Conservation (phyloP, 2,888 invertebrate species). For the Amaurobius ferox region DNA sequence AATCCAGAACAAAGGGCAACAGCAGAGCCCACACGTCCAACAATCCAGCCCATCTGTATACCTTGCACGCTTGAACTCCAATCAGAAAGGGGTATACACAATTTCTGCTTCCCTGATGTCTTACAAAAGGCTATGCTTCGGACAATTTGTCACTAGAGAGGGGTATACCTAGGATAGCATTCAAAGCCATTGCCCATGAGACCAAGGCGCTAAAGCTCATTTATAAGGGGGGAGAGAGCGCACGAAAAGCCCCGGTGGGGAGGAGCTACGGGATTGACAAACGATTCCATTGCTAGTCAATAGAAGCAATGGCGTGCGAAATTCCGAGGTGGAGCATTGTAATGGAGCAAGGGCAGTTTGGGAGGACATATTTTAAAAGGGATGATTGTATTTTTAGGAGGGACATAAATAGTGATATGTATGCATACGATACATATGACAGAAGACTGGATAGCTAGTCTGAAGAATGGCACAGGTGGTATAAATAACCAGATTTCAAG, state of each 20-base stretch:
- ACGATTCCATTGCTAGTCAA: conserved; percentile 62
- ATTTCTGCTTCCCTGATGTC: conserved; percentile 38
- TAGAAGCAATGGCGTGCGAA: conserved; percentile 67
- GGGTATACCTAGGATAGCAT: conserved; percentile 20
- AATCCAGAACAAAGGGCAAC: background rate
- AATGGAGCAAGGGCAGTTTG: background rate
- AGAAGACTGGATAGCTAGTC: too few relatives aligned
- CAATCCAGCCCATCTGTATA: background rate
- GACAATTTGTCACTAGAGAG: conserved; percentile 56
- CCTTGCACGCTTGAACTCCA: conserved; percentile 4
- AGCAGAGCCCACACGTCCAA: background rate
- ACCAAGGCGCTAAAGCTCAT: conserved; percentile 52
- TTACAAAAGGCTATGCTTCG: conserved; percentile 16
- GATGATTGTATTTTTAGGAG: background rate
- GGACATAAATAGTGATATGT: too few relatives aligned
- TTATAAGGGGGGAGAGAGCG: conserved; percentile 21
- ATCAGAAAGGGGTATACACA: conserved; percentile 13
- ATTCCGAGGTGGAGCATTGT: conserved; percentile 30
- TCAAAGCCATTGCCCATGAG: conserved; percentile 46
- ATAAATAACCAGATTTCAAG: too few relatives aligned
- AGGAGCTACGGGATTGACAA: conserved; percentile 47
- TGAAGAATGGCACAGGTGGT: too few relatives aligned
- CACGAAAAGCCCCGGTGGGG: background rate
- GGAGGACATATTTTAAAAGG: background rate
- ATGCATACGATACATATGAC: too few relatives aligned